phyloP scores from a whole-genome alignment of 2,888 invertebrate species.

The Plutella xylostella region DNA sequence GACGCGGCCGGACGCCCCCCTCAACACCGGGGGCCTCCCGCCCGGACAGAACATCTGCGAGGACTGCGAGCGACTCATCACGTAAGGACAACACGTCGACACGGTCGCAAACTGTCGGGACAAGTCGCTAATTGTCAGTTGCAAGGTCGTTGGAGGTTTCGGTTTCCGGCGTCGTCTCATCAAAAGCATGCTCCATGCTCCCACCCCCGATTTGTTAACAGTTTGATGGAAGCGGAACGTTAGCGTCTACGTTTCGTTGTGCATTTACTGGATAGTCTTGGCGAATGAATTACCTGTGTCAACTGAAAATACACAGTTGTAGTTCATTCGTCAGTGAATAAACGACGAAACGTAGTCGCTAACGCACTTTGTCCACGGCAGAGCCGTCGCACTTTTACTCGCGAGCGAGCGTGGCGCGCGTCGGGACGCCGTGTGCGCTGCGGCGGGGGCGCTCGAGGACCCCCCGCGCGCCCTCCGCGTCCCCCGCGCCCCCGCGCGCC shows the following conservation, averaged over 20 bases:
- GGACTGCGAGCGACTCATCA: constrained; percentile 96
- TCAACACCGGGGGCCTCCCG: constrained; percentile 79
- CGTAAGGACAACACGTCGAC: constrained; percentile 88
- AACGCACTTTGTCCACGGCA: constrained; percentile 47
- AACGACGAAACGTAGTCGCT: too few relatives aligned
- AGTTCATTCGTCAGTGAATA: too few relatives aligned
- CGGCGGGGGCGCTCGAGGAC: constrained; percentile 45
- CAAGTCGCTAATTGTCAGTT: background rate
- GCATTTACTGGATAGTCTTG: too few relatives aligned
- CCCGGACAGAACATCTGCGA: constrained; percentile 95
- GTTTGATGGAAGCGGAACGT: constrained; percentile 27
- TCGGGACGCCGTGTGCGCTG: constrained; percentile 72
- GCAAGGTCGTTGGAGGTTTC: too few relatives aligned
- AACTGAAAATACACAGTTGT: too few relatives aligned
- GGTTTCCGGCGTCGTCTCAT: too few relatives aligned
- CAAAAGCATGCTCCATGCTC: constrained; percentile 2
- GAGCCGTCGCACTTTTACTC: constrained; percentile 76
- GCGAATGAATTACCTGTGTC: too few relatives aligned
- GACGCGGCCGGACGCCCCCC: constrained; percentile 70
- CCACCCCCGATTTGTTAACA: too few relatives aligned
- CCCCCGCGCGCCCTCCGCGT: background rate
- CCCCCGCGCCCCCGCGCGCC: background rate
- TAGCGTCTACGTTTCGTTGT: too few relatives aligned
- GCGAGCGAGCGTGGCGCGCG: constrained; percentile 82
- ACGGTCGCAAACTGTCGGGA: constrained; percentile 66